Evolutionary conservation across 2,113 vertebrate genomes (phyloP).

Genomic region (Calidris pygmaea): DNA sequence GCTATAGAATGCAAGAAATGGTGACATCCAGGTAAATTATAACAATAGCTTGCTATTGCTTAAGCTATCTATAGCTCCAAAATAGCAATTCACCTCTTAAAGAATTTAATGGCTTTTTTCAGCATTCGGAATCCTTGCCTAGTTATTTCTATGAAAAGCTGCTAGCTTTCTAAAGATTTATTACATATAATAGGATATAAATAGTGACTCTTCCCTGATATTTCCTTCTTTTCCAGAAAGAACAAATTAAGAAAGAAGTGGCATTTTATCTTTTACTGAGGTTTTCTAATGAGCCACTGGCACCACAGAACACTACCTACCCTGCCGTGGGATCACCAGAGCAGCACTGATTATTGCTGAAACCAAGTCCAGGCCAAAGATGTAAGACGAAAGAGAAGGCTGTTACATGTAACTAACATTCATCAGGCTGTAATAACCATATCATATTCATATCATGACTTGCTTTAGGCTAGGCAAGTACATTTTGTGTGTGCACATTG

Average conservation of each 20-base stretch:
- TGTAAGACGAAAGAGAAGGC: neutral
- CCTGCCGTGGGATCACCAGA: neutral
- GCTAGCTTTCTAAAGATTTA: constrained; percentile 38
- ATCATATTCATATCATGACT: neutral
- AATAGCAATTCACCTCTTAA: constrained; percentile 14
- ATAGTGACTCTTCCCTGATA: neutral
- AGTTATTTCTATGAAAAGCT: constrained; percentile 37
- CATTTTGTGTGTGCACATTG: neutral
- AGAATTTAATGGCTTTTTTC: constrained; percentile 21
- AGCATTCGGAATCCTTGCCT: constrained; percentile 33
- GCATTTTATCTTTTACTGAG: neutral
- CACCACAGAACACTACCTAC: neutral
- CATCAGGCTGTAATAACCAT: neutral
- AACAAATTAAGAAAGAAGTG: neutral
- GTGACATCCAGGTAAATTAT: neutral
- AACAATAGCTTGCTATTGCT: neutral
- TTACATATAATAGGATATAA: constrained; percentile 17
- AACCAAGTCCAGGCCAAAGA: neutral
- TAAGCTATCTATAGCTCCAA: neutral
- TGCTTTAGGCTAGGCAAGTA: neutral
- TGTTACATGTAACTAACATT: neutral
- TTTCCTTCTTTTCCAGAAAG: constrained; percentile 16
- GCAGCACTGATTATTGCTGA: neutral
- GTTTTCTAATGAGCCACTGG: neutral
- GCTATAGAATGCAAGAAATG: neutral